These are phyloP conservation scores for Cerastis rubricosa DNA, from an alignment of 2,888 invertebrate species.

Conservation along the genomic window DNA sequence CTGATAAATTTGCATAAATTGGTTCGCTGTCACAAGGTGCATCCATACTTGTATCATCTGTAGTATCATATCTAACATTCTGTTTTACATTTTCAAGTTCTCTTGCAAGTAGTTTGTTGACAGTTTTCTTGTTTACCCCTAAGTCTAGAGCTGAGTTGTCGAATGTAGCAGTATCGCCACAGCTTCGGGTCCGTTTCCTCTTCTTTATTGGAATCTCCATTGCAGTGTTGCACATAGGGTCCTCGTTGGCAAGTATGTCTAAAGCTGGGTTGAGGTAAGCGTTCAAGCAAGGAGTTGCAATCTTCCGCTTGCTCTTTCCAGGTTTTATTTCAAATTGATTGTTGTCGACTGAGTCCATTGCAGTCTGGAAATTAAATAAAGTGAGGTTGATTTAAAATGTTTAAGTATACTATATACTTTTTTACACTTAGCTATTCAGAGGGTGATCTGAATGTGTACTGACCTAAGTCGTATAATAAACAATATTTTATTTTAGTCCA, in stretches of 20 bases:
- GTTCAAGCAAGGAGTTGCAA: constrained; percentile 80
- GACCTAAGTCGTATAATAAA: not conserved
- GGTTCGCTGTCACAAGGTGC: constrained; percentile 70
- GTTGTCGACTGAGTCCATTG: constrained; percentile 84
- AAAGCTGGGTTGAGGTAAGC: constrained; percentile 87
- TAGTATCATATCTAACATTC: constrained; percentile 71
- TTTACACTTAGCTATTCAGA: not conserved
- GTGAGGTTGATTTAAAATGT: not conserved
- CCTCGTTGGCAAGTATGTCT: constrained; percentile 86
- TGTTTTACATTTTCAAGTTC: constrained; percentile 87
- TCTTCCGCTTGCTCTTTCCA: constrained; percentile 83
- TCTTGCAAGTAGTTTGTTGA: constrained; percentile 82
- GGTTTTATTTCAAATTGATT: constrained; percentile 87
- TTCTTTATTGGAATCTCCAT: constrained; percentile 88
- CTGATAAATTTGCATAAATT: constrained; percentile 79
- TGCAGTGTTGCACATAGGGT: constrained; percentile 87
- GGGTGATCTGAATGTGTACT: not conserved
- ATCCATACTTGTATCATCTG: constrained; percentile 25
- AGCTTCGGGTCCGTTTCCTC: constrained; percentile 83
- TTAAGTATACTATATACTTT: no score
- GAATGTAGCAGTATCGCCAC: constrained; percentile 80
- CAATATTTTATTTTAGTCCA: not conserved
- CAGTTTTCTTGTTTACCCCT: constrained; percentile 80
- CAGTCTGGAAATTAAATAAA: constrained; percentile 57
- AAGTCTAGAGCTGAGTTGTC: constrained; percentile 87